phyloP scores from a whole-genome alignment of 2,113 vertebrate genomes.

The Daubentonia madagascariensis region DNA sequence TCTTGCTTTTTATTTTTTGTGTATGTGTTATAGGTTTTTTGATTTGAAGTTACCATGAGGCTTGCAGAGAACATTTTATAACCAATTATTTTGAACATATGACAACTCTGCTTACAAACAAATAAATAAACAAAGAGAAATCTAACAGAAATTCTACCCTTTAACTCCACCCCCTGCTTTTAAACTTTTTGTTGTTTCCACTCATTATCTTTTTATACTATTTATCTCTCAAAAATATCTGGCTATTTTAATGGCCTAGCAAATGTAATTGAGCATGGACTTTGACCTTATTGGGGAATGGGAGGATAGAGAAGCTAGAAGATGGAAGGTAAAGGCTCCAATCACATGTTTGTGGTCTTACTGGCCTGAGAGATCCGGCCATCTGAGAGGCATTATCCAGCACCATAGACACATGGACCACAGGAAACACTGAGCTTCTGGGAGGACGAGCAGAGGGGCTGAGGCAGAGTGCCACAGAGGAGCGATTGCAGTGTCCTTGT shows the following conservation, averaged over 20 bases:
- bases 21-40: no score
- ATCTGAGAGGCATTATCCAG: background rate
- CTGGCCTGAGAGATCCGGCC: background rate
- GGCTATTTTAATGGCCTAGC: background rate
- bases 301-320: background rate
- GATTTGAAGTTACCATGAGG: no score
- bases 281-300: background rate
- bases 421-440: background rate
- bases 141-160: no score
- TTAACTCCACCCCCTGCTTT: no score
- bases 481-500: background rate
- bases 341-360: background rate
- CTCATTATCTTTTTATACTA: no score
- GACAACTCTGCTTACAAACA: no score
- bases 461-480: background rate
- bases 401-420: background rate
- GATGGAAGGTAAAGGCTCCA: background rate
- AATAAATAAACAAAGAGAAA: no score
- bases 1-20: no score
- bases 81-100: no score
- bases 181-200: no score
- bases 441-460: background rate
- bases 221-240: background rate
- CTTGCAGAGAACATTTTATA: no score
- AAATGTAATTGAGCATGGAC: background rate